These are phyloP conservation scores for Palaemon carinicauda DNA, from an alignment of 1,140 invertebrate species.

Conservation along the genomic window DNA sequence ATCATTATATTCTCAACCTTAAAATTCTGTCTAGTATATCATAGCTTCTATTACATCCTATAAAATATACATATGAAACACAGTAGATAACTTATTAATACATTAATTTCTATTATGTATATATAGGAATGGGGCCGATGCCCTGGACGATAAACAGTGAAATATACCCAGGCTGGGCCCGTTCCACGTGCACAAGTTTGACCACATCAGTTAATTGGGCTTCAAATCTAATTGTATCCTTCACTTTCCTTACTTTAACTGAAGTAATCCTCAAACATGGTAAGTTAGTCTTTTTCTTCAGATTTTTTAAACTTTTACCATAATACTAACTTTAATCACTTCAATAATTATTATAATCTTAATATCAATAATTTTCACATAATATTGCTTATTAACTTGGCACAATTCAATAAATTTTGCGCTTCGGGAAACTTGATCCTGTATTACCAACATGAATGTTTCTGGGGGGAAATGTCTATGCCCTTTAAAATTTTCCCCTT, in stretches of 20 bases:
- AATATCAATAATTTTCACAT: too few species aligned
- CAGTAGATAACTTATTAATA: not conserved
- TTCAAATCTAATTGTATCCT: conserved; percentile 71
- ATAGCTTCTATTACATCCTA: not conserved
- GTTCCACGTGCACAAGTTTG: conserved; percentile 70
- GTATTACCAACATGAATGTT: too few species aligned
- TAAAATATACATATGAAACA: not conserved
- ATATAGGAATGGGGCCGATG: conserved; percentile 71
- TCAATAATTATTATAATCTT: too few species aligned
- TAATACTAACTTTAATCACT: not conserved
- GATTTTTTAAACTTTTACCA: not conserved
- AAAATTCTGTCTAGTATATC: too few species aligned
- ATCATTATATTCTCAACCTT: too few species aligned
- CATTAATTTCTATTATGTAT: not conserved
- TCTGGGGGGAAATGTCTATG: too few species aligned
- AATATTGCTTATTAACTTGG: not conserved
- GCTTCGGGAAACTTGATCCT: too few species aligned
- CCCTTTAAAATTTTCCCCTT: too few species aligned
- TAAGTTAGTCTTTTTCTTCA: conserved; percentile 1
- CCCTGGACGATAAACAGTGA: conserved; percentile 76
- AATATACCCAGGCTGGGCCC: conserved; percentile 73
- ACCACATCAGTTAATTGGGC: conserved; percentile 72
- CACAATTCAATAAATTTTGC: not conserved
- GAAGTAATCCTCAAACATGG: conserved; percentile 61
- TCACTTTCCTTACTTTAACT: conserved; percentile 70